These are phyloP conservation scores for Fragum whitleyi DNA, from an alignment of 2,888 invertebrate genomes.

Conservation along the genomic window DNA sequence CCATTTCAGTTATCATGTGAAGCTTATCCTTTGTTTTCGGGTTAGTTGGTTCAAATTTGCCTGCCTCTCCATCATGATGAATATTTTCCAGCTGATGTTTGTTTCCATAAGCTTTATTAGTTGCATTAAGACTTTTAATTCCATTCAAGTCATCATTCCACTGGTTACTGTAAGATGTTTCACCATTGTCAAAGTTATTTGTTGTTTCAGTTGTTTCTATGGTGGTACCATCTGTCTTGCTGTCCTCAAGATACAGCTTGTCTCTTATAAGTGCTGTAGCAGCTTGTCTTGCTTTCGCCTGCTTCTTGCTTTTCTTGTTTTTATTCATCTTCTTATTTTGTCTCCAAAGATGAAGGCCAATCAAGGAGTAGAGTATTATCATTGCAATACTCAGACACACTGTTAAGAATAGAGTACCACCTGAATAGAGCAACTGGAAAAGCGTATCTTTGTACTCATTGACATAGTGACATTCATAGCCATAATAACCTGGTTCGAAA, in stretches of 20 bases:
- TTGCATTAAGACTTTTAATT: no score
- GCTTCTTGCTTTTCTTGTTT: neutral
- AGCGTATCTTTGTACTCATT: neutral
- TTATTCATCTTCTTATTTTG: slow-evolving; percentile 11
- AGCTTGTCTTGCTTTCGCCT: neutral
- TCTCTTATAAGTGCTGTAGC: neutral
- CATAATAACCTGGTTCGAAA: neutral
- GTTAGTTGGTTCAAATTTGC: no score
- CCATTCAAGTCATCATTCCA: no score
- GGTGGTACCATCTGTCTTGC: no score
- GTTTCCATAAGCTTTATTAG: neutral
- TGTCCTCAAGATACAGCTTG: no score
- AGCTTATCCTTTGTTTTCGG: no score
- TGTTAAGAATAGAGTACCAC: neutral
- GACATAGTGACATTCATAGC: slow-evolving; percentile 10
- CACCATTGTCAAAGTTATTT: no score
- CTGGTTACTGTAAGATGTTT: no score
- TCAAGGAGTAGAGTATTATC: neutral
- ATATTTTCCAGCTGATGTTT: neutral
- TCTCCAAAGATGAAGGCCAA: slow-evolving; percentile 14
- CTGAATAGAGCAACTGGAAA: neutral
- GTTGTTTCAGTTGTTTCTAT: no score
- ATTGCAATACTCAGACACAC: neutral
- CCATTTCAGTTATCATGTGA: neutral
- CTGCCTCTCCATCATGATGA: neutral